Evolutionary conservation across 2,113 vertebrate species (phyloP), one percentile per base, ranked within the genome.

Genomic region (Notothenia coriiceps): DNA sequence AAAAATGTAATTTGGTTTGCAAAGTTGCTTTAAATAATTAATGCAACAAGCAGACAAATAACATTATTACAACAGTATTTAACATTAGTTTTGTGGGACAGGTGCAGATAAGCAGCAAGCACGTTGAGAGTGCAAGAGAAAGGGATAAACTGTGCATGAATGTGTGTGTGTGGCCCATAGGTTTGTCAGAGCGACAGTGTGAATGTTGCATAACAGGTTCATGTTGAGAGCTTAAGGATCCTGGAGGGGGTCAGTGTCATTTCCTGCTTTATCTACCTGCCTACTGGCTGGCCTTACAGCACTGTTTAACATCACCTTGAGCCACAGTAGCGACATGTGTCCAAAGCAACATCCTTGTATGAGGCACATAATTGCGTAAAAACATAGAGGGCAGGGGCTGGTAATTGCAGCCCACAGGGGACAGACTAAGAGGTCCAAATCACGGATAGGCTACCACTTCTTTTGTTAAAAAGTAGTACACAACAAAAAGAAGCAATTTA

Each of bases 181-280:
- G 55, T 87, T 71, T 72, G 69, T 84, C 57, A 66, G 77, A 74
- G 75, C 75, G 74, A 56, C 71, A 54, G 63, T 64, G 74, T 76
- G 59, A 81, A 72, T 56, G 86, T 91, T 91, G 79, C 85, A 59
- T 91, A 90, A 91, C 83, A 70, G 78, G 69, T 90, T 86, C 87
- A 91, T n/a, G 59, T 85, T 77, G 73, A 84, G 88, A 86, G 79
- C 89, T 85, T 92, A 92, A 87, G 73, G 86, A 88, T 87, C 84
- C 85, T 88, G 83, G 80, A 88, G 84, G 59, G 77, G 68, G 52
- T 52, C 70, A 72, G 86, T 66, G 75, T 90, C 74, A 90, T 89
- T 88, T 84, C 82, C 90, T 83, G 84, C 70, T 89, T 88, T 85
- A 88, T 91, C 90, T 80, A 89, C 88, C 74, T 92, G 89, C 79